A percentile compares a stretch with the other conserved stretches of the same genome.
These are phyloP conservation scores for Drosophila conformis DNA, from an alignment of 2,888 invertebrate genomes.

Conservation along the genomic window DNA sequence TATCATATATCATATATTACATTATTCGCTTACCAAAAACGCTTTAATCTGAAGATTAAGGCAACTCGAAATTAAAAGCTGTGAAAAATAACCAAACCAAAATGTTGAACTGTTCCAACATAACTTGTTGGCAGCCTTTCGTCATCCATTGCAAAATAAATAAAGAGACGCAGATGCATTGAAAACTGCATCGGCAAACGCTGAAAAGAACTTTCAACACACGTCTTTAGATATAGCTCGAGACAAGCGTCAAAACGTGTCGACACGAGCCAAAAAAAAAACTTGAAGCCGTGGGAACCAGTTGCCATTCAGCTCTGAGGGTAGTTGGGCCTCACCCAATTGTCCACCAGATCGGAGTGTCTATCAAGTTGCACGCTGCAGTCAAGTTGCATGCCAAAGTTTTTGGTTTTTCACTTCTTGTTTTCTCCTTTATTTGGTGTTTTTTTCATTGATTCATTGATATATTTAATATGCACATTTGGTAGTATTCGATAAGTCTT, in stretches of 20 bases:
- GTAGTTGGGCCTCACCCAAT: constrained; percentile 8
- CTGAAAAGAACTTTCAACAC: constrained; percentile 47
- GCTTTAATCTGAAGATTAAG: not conserved
- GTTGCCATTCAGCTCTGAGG: not conserved
- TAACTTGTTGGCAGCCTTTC: constrained; percentile 10
- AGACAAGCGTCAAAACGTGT: not conserved
- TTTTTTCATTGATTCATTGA: constrained; percentile 17
- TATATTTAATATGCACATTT: constrained; percentile 31
- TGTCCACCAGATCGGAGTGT: not conserved
- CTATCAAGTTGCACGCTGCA: constrained; percentile 13
- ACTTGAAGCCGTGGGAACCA: constrained; percentile 36
- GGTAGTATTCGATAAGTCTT: constrained; percentile 32
- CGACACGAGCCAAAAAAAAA: constrained; percentile 9
- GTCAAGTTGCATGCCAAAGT: constrained; percentile 55
- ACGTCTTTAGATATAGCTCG: not conserved
- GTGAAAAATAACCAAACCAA: not conserved
- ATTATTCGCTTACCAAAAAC: not conserved
- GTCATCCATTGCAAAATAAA: constrained; percentile 25
- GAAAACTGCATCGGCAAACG: constrained; percentile 22
- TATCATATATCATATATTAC: not conserved
- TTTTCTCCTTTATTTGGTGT: constrained; percentile 3
- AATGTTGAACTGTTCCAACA: not conserved
- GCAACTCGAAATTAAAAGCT: not conserved
- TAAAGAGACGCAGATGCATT: constrained; percentile 26
- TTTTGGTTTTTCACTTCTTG: constrained; percentile 49